Evolutionary conservation across 2,113 vertebrate species (phyloP), one percentile per base, ranked within the genome.

Genomic region (Balaeniceps rex): DNA sequence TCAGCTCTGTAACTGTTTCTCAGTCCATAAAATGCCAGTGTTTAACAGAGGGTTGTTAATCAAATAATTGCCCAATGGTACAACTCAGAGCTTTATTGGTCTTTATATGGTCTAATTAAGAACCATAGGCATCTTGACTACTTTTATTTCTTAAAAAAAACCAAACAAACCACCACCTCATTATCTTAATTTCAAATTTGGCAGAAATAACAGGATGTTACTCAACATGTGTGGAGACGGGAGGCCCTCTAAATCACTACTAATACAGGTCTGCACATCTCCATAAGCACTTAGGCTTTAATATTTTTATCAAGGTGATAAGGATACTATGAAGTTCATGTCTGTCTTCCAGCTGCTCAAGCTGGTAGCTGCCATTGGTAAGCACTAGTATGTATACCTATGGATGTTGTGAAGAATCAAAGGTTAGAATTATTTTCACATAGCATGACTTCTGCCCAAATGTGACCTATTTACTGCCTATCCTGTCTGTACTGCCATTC

Each of bases 161-260:
- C 40, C 40, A 42, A 10, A 42, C 40, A 10, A 42, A 42, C n/a
- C n/a, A 42, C 10, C 40, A 54, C 11, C 15, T 68, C 19, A 17
- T 18, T 54, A 19, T 58, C 49, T 52, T 68, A 19, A 51, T 58
- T 71, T 71, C 46, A 76, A 51, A 54, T 60, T 21, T 55, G 12
- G 47, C 28, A 78, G 52, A 51, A 69, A 34, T 64, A 71, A 23
- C 21, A 70, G 42, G 31, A 46, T 28, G 18, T 71, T 77, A n/a
- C 15, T 49, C 0, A 0, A 6, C 34, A 21, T 38, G 4, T 55
- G 18, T 33, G 10, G 21, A 75, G 18, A 47, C 4, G 33, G 42
- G 29, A 85, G 19, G 33, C 29, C 17, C 49, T 80, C 31, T 23
- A 40, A 40, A n/a, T 90, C 2, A 1, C 52, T 77, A 11, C 40